Conservation (phyloP, 2,797 vertebrate species). For the Gobionotothen gibberifrons region DNA sequence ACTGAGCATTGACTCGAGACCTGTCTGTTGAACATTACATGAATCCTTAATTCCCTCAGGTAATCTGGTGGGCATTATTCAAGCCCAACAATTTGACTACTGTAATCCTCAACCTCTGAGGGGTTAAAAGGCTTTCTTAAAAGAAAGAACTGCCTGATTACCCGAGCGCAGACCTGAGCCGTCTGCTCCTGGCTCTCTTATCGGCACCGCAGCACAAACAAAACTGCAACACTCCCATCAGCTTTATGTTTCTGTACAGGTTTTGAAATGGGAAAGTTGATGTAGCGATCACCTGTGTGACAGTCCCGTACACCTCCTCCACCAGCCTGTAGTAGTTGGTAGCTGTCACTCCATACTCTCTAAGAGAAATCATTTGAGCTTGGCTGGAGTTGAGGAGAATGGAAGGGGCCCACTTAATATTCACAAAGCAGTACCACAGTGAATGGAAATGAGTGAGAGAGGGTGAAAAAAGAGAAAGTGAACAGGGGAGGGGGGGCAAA, state of each 20-base stretch:
- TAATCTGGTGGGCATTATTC: conserved; percentile 70
- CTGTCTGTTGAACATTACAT: conserved; percentile 44
- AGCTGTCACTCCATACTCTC: conserved; percentile 57
- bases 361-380: conserved; percentile 77
- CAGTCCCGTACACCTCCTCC: conserved; percentile 21
- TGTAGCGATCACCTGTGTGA: conserved; percentile 61
- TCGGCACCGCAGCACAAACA: conserved; percentile 48
- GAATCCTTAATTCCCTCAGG: conserved; percentile 65
- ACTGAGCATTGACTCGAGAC: conserved; percentile 52
- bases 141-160: conserved; percentile 47
- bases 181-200: conserved; percentile 46
- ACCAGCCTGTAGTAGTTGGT: conserved; percentile 10
- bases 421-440: conserved; percentile 79
- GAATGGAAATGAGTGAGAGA: conserved; percentile 84
- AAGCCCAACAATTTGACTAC: conserved; percentile 58
- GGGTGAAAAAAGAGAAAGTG: conserved; percentile 29
- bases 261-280: conserved; percentile 40
- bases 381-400: conserved; percentile 78
- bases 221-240: conserved; percentile 17
- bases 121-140: conserved; percentile 60
- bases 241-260: conserved; percentile 14
- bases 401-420: conserved; percentile 83
- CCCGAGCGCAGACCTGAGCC: conserved; percentile 24
- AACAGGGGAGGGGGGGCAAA: neutral
- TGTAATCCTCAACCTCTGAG: conserved; percentile 60